These are phyloP conservation scores for Tinamus guttatus DNA, from an alignment of 2,113 vertebrate genomes.

Conservation along the genomic window DNA sequence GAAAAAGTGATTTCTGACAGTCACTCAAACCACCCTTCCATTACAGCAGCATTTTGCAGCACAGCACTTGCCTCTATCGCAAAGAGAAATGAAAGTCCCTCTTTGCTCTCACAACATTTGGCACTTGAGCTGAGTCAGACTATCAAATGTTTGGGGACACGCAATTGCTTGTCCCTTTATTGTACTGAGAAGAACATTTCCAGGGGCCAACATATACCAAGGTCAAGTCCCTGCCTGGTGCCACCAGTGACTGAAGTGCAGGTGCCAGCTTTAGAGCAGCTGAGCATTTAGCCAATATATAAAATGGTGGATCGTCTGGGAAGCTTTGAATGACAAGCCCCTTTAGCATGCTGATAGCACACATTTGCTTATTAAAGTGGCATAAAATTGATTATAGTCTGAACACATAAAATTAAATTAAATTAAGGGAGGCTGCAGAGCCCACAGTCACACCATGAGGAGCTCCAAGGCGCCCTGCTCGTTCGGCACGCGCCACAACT, in stretches of 20 bases:
- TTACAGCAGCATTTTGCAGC: background rate
- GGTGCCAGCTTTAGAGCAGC: background rate
- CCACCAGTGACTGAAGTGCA: background rate
- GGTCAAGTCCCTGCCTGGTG: background rate
- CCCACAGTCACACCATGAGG: background rate
- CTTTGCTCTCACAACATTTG: slow-evolving; percentile 21
- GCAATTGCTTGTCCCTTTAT: background rate
- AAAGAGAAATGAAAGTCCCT: slow-evolving; percentile 5
- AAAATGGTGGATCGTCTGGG: slow-evolving; percentile 23
- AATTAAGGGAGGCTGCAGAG: slow-evolving; percentile 53
- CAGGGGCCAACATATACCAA: background rate
- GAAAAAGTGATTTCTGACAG: background rate
- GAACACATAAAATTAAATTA: slow-evolving; percentile 59
- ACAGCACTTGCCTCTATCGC: background rate
- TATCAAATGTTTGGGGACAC: background rate
- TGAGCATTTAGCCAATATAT: slow-evolving; percentile 3
- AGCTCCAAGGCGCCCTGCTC: background rate
- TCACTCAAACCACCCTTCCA: slow-evolving; percentile 2
- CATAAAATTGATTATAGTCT: slow-evolving; percentile 65
- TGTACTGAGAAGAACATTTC: background rate
- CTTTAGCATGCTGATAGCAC: slow-evolving; percentile 48
- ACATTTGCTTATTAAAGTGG: slow-evolving; percentile 60
- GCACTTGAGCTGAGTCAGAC: slow-evolving; percentile 18
- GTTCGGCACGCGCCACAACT: accelerated
- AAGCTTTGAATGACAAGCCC: slow-evolving; percentile 42